Evolutionary conservation across 2,888 invertebrate species (phyloP).

Genomic region (Agrotis exclamationis): DNA sequence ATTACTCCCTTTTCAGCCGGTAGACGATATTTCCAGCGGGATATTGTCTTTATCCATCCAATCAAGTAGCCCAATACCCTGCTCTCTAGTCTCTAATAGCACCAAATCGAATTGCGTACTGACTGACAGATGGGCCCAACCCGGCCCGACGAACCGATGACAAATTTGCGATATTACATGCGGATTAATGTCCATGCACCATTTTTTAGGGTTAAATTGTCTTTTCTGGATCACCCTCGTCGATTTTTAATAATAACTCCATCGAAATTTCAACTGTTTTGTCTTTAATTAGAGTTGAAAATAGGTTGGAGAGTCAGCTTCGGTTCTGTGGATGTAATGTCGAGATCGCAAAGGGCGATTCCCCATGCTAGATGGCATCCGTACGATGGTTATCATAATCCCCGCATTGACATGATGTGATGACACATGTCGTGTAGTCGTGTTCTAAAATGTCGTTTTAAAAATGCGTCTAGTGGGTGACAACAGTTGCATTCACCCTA

Average conservation of each 20-base stretch:
- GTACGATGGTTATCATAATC: slow-evolving; percentile 91
- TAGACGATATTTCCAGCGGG: slow-evolving; percentile 39
- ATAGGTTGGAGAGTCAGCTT: slow-evolving; percentile 43
- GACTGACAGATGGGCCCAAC: slow-evolving; percentile 85
- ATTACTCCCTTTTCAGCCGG: slow-evolving; percentile 16
- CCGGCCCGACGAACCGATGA: slow-evolving; percentile 85
- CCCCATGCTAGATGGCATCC: slow-evolving; percentile 89
- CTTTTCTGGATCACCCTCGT: slow-evolving; percentile 86
- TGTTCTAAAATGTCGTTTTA: slow-evolving; percentile 87
- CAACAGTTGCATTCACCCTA: slow-evolving; percentile 67
- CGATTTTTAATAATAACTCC: slow-evolving; percentile 58
- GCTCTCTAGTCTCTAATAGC: slow-evolving; percentile 80
- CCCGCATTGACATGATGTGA: slow-evolving; percentile 91
- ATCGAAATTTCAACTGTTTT: slow-evolving; percentile 64
- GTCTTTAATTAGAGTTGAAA: slow-evolving; percentile 61
- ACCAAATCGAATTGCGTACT: slow-evolving; percentile 85
- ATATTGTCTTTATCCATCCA: slow-evolving; percentile 75
- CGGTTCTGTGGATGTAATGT: slow-evolving; percentile 72
- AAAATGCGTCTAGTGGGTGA: slow-evolving; percentile 74
- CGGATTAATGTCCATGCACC: slow-evolving; percentile 90
- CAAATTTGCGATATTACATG: slow-evolving; percentile 91
- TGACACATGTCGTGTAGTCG: slow-evolving; percentile 90
- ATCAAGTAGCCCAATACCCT: slow-evolving; percentile 74
- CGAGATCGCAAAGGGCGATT: slow-evolving; percentile 90
- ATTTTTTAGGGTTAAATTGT: slow-evolving; percentile 91